Percentiles rank a stretch among this genome's conserved stretches.
Conservation (phyloP, 35 echinoderm and acorn worm species). For the Chiridota heheva region DNA sequence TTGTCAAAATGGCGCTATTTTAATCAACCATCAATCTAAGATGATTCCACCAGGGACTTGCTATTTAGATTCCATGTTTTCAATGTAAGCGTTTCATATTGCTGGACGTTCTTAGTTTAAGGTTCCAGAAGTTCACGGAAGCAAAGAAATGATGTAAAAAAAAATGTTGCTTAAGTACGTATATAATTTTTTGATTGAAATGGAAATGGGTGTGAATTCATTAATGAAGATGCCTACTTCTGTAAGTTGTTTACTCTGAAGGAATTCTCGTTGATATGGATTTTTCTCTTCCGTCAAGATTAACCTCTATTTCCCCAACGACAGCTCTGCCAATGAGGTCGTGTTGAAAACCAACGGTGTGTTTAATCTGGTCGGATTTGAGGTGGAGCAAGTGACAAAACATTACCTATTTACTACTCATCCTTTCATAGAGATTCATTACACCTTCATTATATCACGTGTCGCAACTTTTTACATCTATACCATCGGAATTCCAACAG, state of each 20-base stretch:
- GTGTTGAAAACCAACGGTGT: neutral
- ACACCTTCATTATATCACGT: slow-evolving; percentile 12
- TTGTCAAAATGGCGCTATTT: no score
- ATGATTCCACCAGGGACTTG: no score
- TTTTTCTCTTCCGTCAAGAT: slow-evolving; percentile 9
- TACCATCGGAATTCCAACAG: slow-evolving; percentile 27
- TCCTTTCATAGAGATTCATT: slow-evolving; percentile 11
- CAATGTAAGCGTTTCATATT: no score
- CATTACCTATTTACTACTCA: slow-evolving; percentile 3
- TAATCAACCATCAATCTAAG: no score
- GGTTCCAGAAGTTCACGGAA: no score
- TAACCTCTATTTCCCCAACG: neutral
- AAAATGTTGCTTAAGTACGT: no score
- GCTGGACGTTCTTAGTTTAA: no score
- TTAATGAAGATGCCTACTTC: neutral
- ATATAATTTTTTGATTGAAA: no score
- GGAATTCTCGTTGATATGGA: neutral
- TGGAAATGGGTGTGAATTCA: neutral
- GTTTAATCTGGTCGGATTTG: neutral
- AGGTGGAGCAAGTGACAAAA: neutral
- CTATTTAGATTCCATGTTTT: no score
- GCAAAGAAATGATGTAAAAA: no score
- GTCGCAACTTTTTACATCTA: slow-evolving; percentile 18
- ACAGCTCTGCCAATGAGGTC: neutral
- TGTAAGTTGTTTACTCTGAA: neutral